Evolutionary conservation across 2,113 vertebrate species (phyloP).

Genomic region (Pterophyllum scalare): DNA sequence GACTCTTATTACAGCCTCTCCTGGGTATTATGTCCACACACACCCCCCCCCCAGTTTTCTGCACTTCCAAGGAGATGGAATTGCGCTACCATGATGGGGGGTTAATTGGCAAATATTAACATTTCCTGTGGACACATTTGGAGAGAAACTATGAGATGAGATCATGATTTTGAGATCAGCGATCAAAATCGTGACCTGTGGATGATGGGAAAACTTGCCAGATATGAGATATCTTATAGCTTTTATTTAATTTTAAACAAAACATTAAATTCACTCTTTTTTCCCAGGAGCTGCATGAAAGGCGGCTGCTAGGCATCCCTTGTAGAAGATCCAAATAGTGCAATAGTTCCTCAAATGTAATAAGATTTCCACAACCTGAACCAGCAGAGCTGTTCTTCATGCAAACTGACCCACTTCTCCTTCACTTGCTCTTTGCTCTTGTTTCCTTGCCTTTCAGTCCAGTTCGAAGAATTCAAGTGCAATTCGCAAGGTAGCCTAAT

Average conservation of each 20-base stretch:
- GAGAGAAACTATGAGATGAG: not conserved
- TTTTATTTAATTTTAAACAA: not conserved
- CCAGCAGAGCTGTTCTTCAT: conserved; percentile 54
- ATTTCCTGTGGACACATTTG: not conserved
- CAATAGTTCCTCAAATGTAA: conserved; percentile 61
- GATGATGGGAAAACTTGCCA: not conserved
- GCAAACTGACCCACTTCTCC: conserved; percentile 50
- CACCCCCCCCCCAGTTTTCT: not conserved
- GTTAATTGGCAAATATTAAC: not conserved
- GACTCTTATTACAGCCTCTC: conserved; percentile 13
- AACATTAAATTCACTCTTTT: conserved; percentile 5
- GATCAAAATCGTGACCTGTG: not conserved
- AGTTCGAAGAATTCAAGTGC: conserved; percentile 57
- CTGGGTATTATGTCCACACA: not conserved
- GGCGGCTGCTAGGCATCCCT: conserved; percentile 32
- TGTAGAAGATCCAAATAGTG: conserved; percentile 54
- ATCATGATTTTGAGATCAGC: not conserved
- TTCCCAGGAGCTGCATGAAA: conserved; percentile 35
- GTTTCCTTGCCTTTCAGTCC: conserved; percentile 55
- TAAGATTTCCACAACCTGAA: conserved; percentile 71
- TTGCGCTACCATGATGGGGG: not conserved
- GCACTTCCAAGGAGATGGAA: conserved; percentile 28
- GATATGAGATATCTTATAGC: not conserved
- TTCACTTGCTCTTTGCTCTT: conserved; percentile 15
- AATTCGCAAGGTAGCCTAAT: conserved; percentile 74